phyloP scores from a whole-genome alignment of 1,140 invertebrate genomes.

The Drosophila willistoni region DNA sequence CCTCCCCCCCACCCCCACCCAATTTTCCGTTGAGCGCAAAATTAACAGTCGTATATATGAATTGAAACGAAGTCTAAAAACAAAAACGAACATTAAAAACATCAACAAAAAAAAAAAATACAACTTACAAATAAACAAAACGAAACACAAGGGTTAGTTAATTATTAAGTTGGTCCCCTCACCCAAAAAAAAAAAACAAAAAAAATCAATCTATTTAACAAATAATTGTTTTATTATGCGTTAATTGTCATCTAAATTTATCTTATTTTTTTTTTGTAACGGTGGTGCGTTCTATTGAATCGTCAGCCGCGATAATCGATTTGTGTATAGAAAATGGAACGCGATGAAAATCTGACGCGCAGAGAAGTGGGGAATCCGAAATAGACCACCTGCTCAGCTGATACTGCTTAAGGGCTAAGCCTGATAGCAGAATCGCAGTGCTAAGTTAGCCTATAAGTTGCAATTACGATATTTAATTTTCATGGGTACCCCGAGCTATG shows the following conservation, averaged over 20 bases:
- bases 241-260: not conserved
- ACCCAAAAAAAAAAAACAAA: not conserved
- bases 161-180: conserved; percentile 2
- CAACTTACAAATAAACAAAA: conserved; percentile 6
- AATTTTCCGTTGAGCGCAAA: conserved; percentile 43
- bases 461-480: conserved; percentile 14
- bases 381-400: not conserved
- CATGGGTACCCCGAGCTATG: conserved; percentile 9
- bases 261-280: not conserved
- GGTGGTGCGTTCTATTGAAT: not conserved
- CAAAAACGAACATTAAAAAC: conserved; percentile 34
- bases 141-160: conserved; percentile 18
- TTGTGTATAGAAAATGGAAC: conserved; percentile 1
- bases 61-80: conserved; percentile 45
- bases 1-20: not conserved
- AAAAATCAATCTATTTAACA: conserved; percentile 18
- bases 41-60: conserved; percentile 60
- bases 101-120: conserved; percentile 16
- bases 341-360: not conserved
- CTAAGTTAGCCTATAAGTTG: conserved; percentile 15
- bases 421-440: not conserved
- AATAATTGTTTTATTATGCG: conserved; percentile 7
- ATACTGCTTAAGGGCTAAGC: not conserved
- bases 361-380: not conserved
- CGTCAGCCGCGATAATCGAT: not conserved